phyloP scores from a whole-genome alignment of 30 jellyfish, hydroid and myxozoan species.

The Hydractinia symbiolongicarpus region DNA sequence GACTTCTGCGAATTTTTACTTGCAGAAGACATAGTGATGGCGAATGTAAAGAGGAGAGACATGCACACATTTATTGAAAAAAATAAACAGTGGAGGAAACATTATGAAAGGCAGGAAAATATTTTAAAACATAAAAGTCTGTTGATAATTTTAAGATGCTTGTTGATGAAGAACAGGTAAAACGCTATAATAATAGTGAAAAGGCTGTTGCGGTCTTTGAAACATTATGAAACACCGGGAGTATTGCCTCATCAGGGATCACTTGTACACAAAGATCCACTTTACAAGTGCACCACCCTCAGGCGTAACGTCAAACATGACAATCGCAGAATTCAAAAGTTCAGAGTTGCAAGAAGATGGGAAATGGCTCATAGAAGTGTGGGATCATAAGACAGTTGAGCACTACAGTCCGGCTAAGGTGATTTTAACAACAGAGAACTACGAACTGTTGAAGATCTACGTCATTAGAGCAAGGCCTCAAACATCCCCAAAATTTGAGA shows the following conservation, averaged over 20 bases:
- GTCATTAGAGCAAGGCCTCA: constrained; percentile 8
- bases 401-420: constrained; percentile 14
- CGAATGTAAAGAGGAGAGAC: neutral
- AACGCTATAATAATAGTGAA: too few species aligned
- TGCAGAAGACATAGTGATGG: neutral
- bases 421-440: neutral
- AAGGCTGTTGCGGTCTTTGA: too few species aligned
- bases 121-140: neutral
- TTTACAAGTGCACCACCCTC: neutral
- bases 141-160: too few species aligned
- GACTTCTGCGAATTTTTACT: constrained; percentile 11
- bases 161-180: too few species aligned
- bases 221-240: neutral
- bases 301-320: constrained; percentile 18
- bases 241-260: constrained; percentile 1
- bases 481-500: constrained; percentile 10
- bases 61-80: neutral
- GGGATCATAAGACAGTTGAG: constrained; percentile 22
- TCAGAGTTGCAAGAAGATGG: neutral
- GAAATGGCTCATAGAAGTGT: neutral
- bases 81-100: constrained; percentile 3
- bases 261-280: neutral
- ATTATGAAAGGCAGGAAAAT: neutral
- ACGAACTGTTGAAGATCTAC: constrained; percentile 3
- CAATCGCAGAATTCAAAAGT: neutral